Base-by-base conservation (phyloP, 2,797 vertebrate genomes). In the Melanogrammus aeglefinus region DNA sequence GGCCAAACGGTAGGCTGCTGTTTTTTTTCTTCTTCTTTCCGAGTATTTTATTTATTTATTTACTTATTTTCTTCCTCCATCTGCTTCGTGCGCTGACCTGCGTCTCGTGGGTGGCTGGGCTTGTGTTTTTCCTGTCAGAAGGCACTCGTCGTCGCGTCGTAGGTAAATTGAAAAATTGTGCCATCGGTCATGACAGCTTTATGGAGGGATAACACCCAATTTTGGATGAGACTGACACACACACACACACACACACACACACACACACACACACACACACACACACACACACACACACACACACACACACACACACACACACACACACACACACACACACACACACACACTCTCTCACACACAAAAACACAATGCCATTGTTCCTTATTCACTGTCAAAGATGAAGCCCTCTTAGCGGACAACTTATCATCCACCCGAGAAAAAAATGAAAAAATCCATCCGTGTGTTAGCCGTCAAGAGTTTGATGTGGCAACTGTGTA, bases 1-100 rank as follows among this genome's bases (percentile, higher is more conserved):
- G 83, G 80, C 83, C 87, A 89, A 91, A 90, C 88, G 84, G 83
- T 86, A 86, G 86, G 86, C 88, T 75, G 66, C 76, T 81, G 78
- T 51, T 85, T 87, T 66, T 80, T 79, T 83, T 69, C 70, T 66
- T 78, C 31, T 27, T 41, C 14, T n/a, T 74, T 75, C 51, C 63
- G 38, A 66, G 27, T 38, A 21, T 81, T 81, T 75, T 39, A 21
- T 81, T 81, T 75, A 35, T 74, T 72, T 74, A 51, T 18, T 74
- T 74, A 51, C 14, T 74, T 24, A 41, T 27, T 14, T 74, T 24
- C 38, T 27, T 33, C 38, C 4, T 75, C 75, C 74, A 74, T 84
- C 75, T 75, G 44, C 47, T 79, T 51, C 63, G 75, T 63, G 7
- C 1, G 57, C 6, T 63, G 57, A 63, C 57, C 57, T 63, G n/a